Evolutionary conservation across 2,113 vertebrate species (phyloP).

Genomic region (Leptobrachium ailaonicum): DNA sequence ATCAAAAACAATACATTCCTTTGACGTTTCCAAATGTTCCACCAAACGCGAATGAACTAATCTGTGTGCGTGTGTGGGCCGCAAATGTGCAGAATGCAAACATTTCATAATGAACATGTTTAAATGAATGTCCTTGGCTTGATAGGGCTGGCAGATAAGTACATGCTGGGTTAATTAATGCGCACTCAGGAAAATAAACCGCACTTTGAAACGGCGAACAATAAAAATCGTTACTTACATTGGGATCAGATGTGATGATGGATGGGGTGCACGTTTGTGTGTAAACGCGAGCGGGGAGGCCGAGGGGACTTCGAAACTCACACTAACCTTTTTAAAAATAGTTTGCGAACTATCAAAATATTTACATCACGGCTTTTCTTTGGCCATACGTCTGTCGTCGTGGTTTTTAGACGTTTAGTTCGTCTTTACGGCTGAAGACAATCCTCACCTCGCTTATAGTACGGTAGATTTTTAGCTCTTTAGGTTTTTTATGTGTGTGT

Average conservation of each 20-base stretch:
- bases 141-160: constrained; percentile 88
- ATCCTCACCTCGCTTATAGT: background rate
- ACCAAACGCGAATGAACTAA: constrained; percentile 92
- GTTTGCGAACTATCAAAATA: constrained; percentile 3
- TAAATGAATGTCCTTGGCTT: constrained; percentile 95
- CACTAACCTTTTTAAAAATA: constrained; percentile 8
- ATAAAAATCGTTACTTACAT: constrained; percentile 93
- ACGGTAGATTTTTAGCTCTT: too few species aligned
- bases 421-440: background rate
- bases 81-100: constrained; percentile 95
- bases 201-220: constrained; percentile 88
- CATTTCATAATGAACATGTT: constrained; percentile 99
- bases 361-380: constrained; percentile 8
- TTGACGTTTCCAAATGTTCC: constrained; percentile 85
- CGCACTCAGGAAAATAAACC: constrained; percentile 95
- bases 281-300: constrained; percentile 57
- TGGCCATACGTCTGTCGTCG: background rate
- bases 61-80: constrained; percentile 97
- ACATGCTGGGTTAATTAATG: constrained; percentile 99
- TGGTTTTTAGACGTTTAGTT: background rate
- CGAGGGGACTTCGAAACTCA: background rate
- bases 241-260: constrained; percentile 78
- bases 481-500: too few species aligned
- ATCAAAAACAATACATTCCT: constrained; percentile 99
- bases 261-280: constrained; percentile 72